Evolutionary conservation across 2,888 invertebrate species (phyloP), one percentile per base, ranked within the genome.

Genomic region (Bembecia ichneumoniformis): DNA sequence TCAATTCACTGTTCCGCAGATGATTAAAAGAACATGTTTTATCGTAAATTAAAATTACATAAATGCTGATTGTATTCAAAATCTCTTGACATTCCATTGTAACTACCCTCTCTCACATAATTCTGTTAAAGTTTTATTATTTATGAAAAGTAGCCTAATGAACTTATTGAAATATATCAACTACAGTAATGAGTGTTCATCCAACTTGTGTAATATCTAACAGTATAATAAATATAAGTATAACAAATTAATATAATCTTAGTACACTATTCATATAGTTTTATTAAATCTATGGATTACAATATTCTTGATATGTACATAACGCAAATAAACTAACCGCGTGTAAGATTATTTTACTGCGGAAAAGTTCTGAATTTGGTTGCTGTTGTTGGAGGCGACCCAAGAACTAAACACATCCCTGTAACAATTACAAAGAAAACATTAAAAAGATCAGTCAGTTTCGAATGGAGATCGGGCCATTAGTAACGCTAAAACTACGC

Each of bases 371-470:
- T 93, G 93, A 75, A 92, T 90, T 80, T 91, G 90, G 83, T 90
- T 92, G 82, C 93, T 94, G 89, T 94, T 93, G 88, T 95, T 94
- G 68, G 93, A 91, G 56, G 94, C 93, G 70, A 96, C 95, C 95
- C 95, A 96, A 56, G 93, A 93, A 73, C 93, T 93, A 89, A 95
- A 96, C 57, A 97, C 96, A 82, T 96, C 96, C 86, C 95, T 95
- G 91, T 52, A 90, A 89, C 40, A 40, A 40, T 40, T 13, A 40
- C 40, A 40, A 9, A 28, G 47, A 35, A n/a, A 47, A 43, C 9
- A 15, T 15, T 43, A 28, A 35, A n/a, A 11, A 47, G n/a, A n/a
- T n/a, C n/a, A n/a, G n/a, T n/a, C n/a, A n/a, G n/a, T n/a, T n/a
- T n/a, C n/a, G n/a, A n/a, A n/a, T n/a, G n/a, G n/a, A n/a, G n/a